phyloP scores from a whole-genome alignment of 1,140 invertebrate genomes.

The Lepidurus arcticus region DNA sequence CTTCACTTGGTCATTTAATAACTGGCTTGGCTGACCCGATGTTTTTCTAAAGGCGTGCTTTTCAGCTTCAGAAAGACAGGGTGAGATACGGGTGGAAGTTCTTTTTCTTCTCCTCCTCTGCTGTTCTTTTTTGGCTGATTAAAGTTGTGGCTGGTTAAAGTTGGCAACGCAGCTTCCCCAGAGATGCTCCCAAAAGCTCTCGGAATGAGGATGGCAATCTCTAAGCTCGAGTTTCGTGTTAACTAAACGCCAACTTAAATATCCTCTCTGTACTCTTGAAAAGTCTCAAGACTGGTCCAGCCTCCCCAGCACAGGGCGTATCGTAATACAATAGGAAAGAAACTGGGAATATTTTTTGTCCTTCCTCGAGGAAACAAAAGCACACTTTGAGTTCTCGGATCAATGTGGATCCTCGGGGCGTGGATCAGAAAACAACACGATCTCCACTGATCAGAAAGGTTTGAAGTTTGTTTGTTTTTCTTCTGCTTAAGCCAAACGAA shows the following conservation, averaged over 20 bases:
- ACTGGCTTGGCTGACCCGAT: neutral
- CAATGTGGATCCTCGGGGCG: no score
- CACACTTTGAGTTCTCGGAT: no score
- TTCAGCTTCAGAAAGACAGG: neutral
- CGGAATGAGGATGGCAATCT: neutral
- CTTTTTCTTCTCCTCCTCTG: neutral
- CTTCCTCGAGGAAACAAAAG: no score
- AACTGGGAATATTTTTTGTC: no score
- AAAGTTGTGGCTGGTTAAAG: neutral
- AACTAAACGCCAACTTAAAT: neutral
- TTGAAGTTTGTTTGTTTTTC: no score
- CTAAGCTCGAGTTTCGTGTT: neutral
- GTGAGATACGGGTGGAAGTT: neutral
- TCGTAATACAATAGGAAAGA: no score
- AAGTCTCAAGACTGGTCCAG: no score
- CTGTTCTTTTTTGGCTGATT: neutral
- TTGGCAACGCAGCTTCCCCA: conserved; percentile 4
- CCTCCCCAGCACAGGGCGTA: no score
- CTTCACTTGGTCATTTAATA: neutral
- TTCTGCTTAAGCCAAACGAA: no score
- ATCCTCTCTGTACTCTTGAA: neutral
- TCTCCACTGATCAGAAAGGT: no score
- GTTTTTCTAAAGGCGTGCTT: neutral
- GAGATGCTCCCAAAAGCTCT: conserved; percentile 5
- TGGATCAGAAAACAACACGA: no score